Conservation (phyloP, 2,113 vertebrate species). For the Pelobates fuscus region DNA sequence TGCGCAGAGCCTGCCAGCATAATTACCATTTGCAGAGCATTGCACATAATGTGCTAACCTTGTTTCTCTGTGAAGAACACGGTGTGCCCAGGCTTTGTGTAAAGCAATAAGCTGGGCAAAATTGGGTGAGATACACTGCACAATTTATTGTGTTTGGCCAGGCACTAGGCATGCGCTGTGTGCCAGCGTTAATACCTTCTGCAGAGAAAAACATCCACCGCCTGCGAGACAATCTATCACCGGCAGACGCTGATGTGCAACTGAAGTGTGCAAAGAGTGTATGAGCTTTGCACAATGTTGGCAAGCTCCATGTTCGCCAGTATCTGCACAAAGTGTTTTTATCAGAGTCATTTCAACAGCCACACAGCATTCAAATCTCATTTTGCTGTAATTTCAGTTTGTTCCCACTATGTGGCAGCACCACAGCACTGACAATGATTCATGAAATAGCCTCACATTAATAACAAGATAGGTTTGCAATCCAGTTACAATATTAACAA, state of each 20-base stretch:
- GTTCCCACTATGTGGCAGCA: slow-evolving; percentile 10
- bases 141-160: slow-evolving; percentile 22
- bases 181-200: slow-evolving; percentile 34
- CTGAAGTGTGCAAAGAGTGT: not conserved
- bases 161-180: not conserved
- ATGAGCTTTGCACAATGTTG: slow-evolving; percentile 32
- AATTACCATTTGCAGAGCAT: not conserved
- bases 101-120: slow-evolving; percentile 27
- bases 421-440: not conserved
- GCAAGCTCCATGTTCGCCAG: slow-evolving; percentile 2
- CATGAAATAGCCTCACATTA: not conserved
- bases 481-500: too few species aligned
- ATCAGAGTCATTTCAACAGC: not conserved
- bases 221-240: not conserved
- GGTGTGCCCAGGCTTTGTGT: slow-evolving; percentile 1
- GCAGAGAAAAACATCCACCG: not conserved
- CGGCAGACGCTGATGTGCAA: not conserved
- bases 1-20: not conserved
- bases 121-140: slow-evolving; percentile 9
- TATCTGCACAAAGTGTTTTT: slow-evolving; percentile 8
- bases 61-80: not conserved
- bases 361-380: not conserved
- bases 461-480: too few species aligned
- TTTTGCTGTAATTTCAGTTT: not conserved
- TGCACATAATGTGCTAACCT: not conserved